phyloP scores from a whole-genome alignment of 2,888 invertebrate genomes.

The Alviniconcha strummeri region DNA sequence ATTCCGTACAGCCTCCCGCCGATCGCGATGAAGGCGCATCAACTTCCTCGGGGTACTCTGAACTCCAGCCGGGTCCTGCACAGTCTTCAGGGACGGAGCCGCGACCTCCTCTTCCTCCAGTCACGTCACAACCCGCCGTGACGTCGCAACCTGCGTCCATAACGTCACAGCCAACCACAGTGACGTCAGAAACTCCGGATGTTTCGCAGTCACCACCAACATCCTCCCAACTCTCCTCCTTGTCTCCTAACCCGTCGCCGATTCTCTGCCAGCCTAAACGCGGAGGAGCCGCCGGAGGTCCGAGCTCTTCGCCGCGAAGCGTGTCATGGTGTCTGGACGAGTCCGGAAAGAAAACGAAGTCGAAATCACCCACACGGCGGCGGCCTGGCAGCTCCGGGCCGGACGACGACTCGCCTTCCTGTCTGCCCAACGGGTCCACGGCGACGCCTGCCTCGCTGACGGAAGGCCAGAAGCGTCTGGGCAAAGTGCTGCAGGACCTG shows the following conservation, averaged over 20 bases:
- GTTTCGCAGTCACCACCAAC: not conserved
- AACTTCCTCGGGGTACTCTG: not conserved
- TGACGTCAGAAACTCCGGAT: not conserved
- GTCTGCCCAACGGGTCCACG: not conserved
- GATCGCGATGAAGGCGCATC: too few relatives aligned
- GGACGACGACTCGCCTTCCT: not conserved
- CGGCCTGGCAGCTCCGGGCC: not conserved
- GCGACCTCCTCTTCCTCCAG: not conserved
- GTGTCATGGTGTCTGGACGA: constrained; percentile 30
- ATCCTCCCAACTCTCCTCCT: not conserved
- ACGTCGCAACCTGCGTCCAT: not conserved
- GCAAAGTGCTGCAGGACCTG: constrained; percentile 10
- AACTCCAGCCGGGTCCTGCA: not conserved
- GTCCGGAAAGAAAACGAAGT: not conserved
- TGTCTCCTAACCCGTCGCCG: not conserved
- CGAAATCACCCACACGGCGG: not conserved
- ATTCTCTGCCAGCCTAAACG: constrained; percentile 19
- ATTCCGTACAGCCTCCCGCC: too few relatives aligned
- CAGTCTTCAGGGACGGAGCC: not conserved
- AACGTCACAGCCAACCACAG: not conserved
- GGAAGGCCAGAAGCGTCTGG: constrained; percentile 28
- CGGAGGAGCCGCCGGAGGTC: not conserved
- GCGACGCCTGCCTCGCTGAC: not conserved
- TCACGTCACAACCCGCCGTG: not conserved
- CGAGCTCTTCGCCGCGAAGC: not conserved